phyloP scores from a whole-genome alignment of 2,888 invertebrate species.

The Brachypalpus laphriformis region DNA sequence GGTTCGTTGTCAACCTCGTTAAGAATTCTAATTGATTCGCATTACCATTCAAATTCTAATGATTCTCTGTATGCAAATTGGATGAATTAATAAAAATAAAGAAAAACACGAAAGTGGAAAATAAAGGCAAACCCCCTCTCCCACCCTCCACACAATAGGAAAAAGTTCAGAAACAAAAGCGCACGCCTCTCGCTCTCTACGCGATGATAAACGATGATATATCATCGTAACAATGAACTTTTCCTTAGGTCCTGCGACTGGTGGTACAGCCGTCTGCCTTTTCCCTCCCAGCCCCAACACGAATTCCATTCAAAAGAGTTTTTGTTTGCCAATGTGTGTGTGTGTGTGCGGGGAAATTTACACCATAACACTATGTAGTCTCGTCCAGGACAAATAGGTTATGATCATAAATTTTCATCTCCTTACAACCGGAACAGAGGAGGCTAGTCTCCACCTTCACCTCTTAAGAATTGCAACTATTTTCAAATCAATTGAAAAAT shows the following conservation, averaged over 20 bases:
- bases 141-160: slow-evolving; percentile 34
- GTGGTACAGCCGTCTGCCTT: slow-evolving; percentile 2
- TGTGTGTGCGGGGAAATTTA: neutral
- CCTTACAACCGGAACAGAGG: neutral
- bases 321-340: slow-evolving; percentile 15
- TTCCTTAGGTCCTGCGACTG: slow-evolving; percentile 46
- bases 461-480: slow-evolving; percentile 62
- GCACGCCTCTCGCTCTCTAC: slow-evolving; percentile 43
- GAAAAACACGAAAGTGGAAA: neutral
- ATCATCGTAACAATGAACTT: slow-evolving; percentile 70
- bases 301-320: slow-evolving; percentile 50
- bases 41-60: slow-evolving; percentile 73
- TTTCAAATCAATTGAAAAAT: slow-evolving; percentile 72
- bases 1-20: slow-evolving; percentile 42
- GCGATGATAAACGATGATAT: slow-evolving; percentile 70
- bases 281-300: neutral
- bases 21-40: slow-evolving; percentile 72
- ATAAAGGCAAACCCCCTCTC: neutral
- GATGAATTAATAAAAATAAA: slow-evolving; percentile 33
- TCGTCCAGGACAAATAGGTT: slow-evolving; percentile 53
- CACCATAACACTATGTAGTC: neutral
- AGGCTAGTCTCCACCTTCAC: neutral
- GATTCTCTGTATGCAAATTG: slow-evolving; percentile 69
- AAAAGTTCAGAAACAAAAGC: slow-evolving; percentile 61
- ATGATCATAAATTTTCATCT: slow-evolving; percentile 63